A percentile compares a stretch with the other conserved stretches of the same genome.
phyloP scores from a whole-genome alignment of 2,113 vertebrate species.

The Fulica atra region DNA sequence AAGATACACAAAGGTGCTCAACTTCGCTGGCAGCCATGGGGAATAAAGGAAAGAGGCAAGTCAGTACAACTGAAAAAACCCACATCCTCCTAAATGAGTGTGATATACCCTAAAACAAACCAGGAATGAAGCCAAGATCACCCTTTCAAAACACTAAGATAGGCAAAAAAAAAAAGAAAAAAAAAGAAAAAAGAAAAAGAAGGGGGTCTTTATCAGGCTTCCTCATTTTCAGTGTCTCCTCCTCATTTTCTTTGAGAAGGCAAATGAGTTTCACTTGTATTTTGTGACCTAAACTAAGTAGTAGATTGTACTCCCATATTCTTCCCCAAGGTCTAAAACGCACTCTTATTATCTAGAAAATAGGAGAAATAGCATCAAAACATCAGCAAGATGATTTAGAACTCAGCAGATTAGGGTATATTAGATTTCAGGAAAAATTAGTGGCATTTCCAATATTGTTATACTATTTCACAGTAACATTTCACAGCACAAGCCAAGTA shows the following conservation, averaged over 20 bases:
- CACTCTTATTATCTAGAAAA: neutral
- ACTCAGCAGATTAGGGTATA: neutral
- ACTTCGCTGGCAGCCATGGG: neutral
- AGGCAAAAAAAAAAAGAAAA: accelerated
- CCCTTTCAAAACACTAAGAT: neutral
- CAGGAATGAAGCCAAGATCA: neutral
- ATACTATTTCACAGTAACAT: neutral
- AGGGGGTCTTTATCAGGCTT: neutral
- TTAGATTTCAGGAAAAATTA: neutral
- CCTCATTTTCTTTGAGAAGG: neutral
- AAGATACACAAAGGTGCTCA: neutral
- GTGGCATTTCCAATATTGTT: neutral
- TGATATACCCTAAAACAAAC: neutral
- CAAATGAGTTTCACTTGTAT: neutral
- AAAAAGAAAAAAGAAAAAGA: neutral
- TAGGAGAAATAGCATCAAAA: neutral
- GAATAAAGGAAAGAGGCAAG: neutral
- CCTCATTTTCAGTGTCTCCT: neutral
- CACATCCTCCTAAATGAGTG: neutral
- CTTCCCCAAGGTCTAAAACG: neutral
- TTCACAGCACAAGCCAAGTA: neutral
- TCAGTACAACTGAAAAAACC: neutral
- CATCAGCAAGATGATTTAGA: neutral
- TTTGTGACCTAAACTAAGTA: neutral
- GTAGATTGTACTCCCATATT: neutral